Percentiles rank a stretch among this genome's conserved stretches.
phyloP scores from a whole-genome alignment of 2,888 invertebrate species.

The Iselma pallidipennis region DNA sequence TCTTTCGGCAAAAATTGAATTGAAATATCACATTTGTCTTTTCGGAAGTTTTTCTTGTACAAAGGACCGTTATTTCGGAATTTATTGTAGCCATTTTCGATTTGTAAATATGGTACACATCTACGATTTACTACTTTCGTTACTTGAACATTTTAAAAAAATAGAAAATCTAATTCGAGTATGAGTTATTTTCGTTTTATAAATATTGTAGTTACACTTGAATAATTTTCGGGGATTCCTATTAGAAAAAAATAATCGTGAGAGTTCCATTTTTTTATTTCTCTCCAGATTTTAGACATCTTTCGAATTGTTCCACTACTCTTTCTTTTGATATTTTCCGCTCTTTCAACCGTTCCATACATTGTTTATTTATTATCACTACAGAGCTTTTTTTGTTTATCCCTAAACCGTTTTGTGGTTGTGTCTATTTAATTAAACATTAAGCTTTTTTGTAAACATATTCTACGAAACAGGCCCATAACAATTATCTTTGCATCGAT shows the following conservation, averaged over 20 bases:
- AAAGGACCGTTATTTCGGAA: constrained; percentile 15
- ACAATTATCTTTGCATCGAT: too few species aligned
- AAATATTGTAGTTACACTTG: background rate
- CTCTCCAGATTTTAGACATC: background rate
- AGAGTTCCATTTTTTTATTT: background rate
- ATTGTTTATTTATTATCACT: background rate
- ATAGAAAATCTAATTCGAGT: background rate
- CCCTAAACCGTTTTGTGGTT: constrained; percentile 4
- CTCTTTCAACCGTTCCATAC: background rate
- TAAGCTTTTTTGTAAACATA: background rate
- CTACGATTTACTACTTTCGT: constrained; percentile 20
- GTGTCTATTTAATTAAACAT: constrained; percentile 14
- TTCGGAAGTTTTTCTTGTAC: constrained; percentile 17
- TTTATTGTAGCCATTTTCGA: constrained; percentile 20
- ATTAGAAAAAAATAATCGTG: background rate
- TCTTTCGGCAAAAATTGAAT: constrained; percentile 17
- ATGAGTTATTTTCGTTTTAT: background rate
- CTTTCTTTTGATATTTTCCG: background rate
- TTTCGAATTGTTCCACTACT: background rate
- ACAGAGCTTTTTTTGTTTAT: constrained; percentile 5
- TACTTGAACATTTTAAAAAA: constrained; percentile 1
- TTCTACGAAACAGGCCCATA: background rate
- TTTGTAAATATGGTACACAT: constrained; percentile 22
- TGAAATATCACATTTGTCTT: constrained; percentile 20
- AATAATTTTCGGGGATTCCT: background rate